Evolutionary conservation across 2,797 vertebrate genomes (phyloP).

Genomic region (Rhincodon typus): DNA sequence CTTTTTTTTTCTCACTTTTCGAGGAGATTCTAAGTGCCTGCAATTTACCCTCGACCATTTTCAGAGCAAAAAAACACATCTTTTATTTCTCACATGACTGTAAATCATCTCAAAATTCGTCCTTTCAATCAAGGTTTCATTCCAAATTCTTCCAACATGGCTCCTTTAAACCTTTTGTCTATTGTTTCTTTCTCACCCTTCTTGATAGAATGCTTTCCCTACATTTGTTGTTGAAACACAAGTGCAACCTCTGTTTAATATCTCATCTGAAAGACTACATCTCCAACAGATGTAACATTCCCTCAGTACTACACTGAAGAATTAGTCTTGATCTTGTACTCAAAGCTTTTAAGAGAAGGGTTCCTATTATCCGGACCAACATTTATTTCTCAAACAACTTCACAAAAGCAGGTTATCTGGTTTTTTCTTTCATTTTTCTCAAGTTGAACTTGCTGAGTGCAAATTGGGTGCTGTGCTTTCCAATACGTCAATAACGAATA

Average conservation of each 20-base stretch:
- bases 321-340: too few species aligned
- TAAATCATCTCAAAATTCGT: not conserved
- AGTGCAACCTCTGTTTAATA: not conserved
- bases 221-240: not conserved
- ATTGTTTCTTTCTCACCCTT: not conserved
- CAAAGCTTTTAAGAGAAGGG: too few species aligned
- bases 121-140: not conserved
- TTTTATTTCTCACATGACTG: not conserved
- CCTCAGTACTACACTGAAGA: not conserved
- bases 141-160: not conserved
- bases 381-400: not conserved
- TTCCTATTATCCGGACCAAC: too few species aligned
- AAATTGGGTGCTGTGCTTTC: not conserved
- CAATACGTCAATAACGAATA: not conserved
- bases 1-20: slow-evolving; percentile 33
- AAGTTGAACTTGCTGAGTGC: not conserved
- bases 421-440: not conserved
- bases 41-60: not conserved
- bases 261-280: not conserved
- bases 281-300: not conserved
- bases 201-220: not conserved
- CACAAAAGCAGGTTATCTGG: too few species aligned
- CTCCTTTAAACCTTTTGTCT: not conserved
- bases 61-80: not conserved
- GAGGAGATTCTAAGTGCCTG: slow-evolving; percentile 26